Evolutionary conservation across 2,888 invertebrate species (phyloP).

Genomic region (Sinhomidia bicolor): DNA sequence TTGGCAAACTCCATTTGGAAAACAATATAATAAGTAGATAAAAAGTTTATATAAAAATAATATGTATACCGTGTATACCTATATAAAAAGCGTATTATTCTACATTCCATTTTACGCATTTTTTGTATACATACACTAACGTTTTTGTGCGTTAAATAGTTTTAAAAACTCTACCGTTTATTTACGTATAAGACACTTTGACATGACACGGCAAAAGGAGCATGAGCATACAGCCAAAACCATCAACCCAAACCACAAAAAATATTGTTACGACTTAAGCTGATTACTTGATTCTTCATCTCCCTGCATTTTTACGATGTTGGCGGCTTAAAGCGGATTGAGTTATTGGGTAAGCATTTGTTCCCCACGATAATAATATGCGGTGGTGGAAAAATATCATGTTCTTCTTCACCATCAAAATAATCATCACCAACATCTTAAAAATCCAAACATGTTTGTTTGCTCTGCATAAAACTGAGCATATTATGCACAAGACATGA

Average conservation of each 20-base stretch:
- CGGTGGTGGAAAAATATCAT: background rate
- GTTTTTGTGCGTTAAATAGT: background rate
- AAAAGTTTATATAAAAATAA: background rate
- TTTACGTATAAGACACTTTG: slow-evolving; percentile 47
- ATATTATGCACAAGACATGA: background rate
- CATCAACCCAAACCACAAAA: slow-evolving; percentile 40
- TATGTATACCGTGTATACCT: background rate
- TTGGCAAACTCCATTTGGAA: background rate
- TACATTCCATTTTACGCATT: background rate
- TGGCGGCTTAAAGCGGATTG: background rate
- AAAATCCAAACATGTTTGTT: slow-evolving; percentile 50
- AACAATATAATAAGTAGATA: no score
- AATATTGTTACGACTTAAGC: slow-evolving; percentile 42
- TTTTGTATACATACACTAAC: background rate
- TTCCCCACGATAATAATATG: background rate
- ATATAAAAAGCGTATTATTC: background rate
- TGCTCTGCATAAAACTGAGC: slow-evolving; percentile 15
- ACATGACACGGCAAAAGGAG: slow-evolving; percentile 37
- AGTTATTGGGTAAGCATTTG: no score
- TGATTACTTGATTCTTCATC: slow-evolving; percentile 25
- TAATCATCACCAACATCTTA: slow-evolving; percentile 32
- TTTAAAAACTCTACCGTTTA: slow-evolving; percentile 6
- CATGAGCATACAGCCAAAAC: background rate
- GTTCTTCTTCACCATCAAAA: slow-evolving; percentile 2
- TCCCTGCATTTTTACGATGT: background rate